Evolutionary conservation across 2,797 vertebrate genomes (phyloP).

Genomic region (Onychomys leucogaster): DNA sequence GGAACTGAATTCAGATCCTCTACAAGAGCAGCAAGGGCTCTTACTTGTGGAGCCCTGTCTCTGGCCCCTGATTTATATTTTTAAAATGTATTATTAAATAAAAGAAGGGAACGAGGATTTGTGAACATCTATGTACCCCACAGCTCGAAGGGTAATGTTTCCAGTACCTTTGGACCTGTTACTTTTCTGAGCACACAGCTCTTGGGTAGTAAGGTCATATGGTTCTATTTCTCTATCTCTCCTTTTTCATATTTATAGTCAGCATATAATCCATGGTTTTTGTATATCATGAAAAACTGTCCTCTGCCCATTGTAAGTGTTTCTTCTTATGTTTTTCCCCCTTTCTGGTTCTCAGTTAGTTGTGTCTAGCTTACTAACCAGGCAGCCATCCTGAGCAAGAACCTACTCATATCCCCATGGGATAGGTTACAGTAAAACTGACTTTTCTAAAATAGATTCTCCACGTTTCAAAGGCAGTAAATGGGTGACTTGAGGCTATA

Average conservation of each 20-base stretch:
- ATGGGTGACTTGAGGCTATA: too few relatives aligned
- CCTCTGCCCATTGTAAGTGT: background rate
- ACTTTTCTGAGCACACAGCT: background rate
- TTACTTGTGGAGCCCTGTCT: background rate
- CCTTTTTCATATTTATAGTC: background rate
- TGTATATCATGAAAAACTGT: background rate
- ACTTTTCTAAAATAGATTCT: background rate
- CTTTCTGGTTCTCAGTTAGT: background rate
- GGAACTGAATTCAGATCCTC: background rate
- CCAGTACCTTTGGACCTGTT: background rate
- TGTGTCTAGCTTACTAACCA: background rate
- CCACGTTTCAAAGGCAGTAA: background rate
- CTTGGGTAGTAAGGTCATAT: background rate
- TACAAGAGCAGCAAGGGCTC: background rate
- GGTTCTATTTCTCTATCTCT: background rate
- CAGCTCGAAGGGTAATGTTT: slow-evolving; percentile 11
- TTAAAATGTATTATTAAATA: slow-evolving; percentile 15
- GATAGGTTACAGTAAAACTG: background rate
- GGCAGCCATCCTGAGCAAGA: background rate
- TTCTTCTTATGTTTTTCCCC: background rate
- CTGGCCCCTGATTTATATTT: too few relatives aligned
- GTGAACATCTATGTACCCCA: background rate
- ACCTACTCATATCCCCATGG: background rate
- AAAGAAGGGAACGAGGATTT: background rate
- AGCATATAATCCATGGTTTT: background rate